phyloP scores from a whole-genome alignment of 2,113 vertebrate genomes.

The Myanophis thanlyinensis region DNA sequence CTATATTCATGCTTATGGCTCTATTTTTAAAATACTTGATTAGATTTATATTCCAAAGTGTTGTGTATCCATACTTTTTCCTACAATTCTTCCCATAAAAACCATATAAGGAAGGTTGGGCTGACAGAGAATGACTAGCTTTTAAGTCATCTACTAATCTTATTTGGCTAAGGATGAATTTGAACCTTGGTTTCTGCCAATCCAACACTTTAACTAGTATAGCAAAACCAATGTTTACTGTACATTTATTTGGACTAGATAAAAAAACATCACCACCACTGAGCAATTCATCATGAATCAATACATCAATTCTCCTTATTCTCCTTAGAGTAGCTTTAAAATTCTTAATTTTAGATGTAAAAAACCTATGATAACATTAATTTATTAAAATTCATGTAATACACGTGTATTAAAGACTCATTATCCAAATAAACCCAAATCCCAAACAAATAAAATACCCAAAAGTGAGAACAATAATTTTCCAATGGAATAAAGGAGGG shows the following conservation, averaged over 20 bases:
- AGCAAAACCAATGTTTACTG: not conserved
- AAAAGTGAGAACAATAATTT: not conserved
- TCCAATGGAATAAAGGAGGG: not conserved
- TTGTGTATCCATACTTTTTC: not conserved
- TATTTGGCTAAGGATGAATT: not conserved
- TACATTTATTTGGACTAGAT: not conserved
- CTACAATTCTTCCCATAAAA: not conserved
- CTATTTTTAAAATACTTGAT: not conserved
- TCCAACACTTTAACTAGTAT: not conserved
- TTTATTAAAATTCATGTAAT: conserved; percentile 40
- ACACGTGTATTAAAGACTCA: conserved; percentile 49
- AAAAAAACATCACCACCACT: not conserved
- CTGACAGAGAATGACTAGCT: not conserved
- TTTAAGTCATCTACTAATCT: not conserved
- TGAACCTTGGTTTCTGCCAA: not conserved
- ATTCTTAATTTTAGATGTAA: conserved; percentile 20
- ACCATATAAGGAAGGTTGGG: not conserved
- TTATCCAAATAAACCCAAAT: not conserved
- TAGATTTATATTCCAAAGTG: not conserved
- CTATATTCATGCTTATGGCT: not conserved
- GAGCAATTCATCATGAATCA: conserved; percentile 29
- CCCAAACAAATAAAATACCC: not conserved
- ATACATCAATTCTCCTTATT: conserved; percentile 39
- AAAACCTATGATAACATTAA: conserved; percentile 30
- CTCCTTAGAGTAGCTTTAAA: not conserved